phyloP scores from a whole-genome alignment of 1,140 invertebrate genomes.

The Penaeus chinensis region DNA sequence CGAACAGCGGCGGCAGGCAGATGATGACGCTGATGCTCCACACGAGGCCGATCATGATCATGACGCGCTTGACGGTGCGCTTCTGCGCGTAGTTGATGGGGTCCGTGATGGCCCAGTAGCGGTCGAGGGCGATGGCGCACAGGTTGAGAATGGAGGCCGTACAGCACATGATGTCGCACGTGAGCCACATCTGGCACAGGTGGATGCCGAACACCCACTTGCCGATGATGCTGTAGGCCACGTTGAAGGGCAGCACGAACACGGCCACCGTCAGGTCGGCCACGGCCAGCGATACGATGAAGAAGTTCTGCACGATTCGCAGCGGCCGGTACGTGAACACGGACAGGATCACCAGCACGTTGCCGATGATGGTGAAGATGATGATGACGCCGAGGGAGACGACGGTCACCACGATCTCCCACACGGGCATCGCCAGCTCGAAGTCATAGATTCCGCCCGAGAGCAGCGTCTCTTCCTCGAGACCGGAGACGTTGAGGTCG shows the following conservation, averaged over 20 bases:
- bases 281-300: conserved; percentile 95
- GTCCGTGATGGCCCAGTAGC: conserved; percentile 97
- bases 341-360: conserved; percentile 93
- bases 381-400: conserved; percentile 83
- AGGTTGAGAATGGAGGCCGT: conserved; percentile 97
- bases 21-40: conserved; percentile 86
- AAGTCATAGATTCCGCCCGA: background rate
- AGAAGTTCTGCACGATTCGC: conserved; percentile 97
- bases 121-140: conserved; percentile 94
- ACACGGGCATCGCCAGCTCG: conserved; percentile 66
- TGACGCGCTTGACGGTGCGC: conserved; percentile 88
- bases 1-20: conserved; percentile 93
- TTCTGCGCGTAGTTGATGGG: conserved; percentile 98
- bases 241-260: conserved; percentile 95
- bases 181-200: conserved; percentile 95
- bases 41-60: conserved; percentile 89
- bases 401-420: conserved; percentile 83
- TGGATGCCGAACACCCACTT: conserved; percentile 91
- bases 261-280: conserved; percentile 95
- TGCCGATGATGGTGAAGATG: conserved; percentile 90
- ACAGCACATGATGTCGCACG: conserved; percentile 95
- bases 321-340: conserved; percentile 96
- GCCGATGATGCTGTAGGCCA: conserved; percentile 89
- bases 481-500: conserved; percentile 40
- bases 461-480: background rate